Percentiles rank a stretch among this genome's conserved stretches.
phyloP scores from a whole-genome alignment of 2,797 vertebrate species.

The Salmo trutta region DNA sequence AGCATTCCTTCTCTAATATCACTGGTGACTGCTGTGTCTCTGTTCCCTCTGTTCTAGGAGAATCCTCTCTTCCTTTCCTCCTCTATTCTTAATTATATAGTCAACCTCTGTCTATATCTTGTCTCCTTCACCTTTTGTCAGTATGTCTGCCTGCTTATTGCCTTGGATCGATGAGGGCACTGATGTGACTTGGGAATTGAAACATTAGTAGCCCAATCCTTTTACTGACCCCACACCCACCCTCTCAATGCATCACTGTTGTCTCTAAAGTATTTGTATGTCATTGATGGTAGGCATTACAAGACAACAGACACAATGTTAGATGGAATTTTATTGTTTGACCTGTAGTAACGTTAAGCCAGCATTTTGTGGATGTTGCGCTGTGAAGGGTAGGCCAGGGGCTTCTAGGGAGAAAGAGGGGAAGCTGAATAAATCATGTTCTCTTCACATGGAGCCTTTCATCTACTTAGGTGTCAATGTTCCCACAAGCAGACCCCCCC shows the following conservation, averaged over 20 bases:
- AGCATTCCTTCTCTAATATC: constrained; percentile 24
- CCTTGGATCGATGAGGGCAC: constrained; percentile 37
- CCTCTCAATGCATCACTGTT: not conserved
- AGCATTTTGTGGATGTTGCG: not conserved
- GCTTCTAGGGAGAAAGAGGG: constrained; percentile 21
- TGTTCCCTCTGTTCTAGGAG: not conserved
- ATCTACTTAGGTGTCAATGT: not conserved
- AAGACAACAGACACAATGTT: not conserved
- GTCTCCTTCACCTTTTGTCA: constrained; percentile 9
- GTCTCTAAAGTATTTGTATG: not conserved
- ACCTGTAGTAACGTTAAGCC: not conserved
- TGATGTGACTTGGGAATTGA: constrained; percentile 47
- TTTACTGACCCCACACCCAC: constrained; percentile 12
- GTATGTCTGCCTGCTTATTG: constrained; percentile 2
- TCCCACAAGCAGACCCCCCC: too few species aligned
- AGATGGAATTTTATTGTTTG: not conserved
- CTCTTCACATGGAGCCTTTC: not conserved
- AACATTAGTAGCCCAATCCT: constrained; percentile 32
- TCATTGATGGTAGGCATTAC: not conserved
- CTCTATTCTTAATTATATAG: constrained; percentile 2
- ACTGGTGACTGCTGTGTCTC: not conserved
- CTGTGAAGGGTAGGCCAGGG: not conserved
- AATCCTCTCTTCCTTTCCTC: too few species aligned
- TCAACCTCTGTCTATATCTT: not conserved
- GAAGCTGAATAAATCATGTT: constrained; percentile 39